A percentile compares a stretch with the other conserved stretches of the same genome.
Evolutionary conservation across 2,888 invertebrate species (phyloP).

Genomic region (Brachyptera risi): DNA sequence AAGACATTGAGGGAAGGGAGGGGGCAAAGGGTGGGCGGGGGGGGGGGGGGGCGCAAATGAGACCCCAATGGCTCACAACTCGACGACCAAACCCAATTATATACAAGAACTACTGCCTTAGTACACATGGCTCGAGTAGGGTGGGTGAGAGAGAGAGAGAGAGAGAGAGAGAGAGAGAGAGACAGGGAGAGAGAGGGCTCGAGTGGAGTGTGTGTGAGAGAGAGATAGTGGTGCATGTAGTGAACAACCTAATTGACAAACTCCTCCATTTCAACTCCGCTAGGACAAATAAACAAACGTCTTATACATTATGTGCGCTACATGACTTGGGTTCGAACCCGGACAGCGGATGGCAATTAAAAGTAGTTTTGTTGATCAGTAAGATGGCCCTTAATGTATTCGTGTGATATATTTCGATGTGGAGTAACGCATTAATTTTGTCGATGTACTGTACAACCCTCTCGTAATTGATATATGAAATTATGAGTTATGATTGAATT

Average conservation of each 20-base stretch:
- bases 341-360: neutral
- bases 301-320: neutral
- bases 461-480: too few relatives aligned
- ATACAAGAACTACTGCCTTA: slow-evolving; percentile 13
- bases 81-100: slow-evolving; percentile 32
- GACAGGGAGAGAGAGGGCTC: neutral
- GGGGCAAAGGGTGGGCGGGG: slow-evolving; percentile 9
- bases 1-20: slow-evolving; percentile 27
- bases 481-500: too few relatives aligned
- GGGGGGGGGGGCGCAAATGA: slow-evolving; percentile 30
- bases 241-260: slow-evolving; percentile 19
- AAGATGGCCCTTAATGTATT: too few relatives aligned
- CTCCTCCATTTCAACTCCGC: slow-evolving; percentile 20
- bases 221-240: neutral
- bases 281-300: slow-evolving; percentile 15
- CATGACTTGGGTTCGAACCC: slow-evolving; percentile 3
- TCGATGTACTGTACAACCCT: too few relatives aligned
- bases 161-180: neutral
- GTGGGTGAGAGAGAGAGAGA: neutral
- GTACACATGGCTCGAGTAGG: neutral
- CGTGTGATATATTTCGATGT: too few relatives aligned
- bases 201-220: neutral
- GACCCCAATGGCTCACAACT: slow-evolving; percentile 33
- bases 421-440: too few relatives aligned
- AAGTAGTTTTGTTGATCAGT: too few relatives aligned